A percentile compares a stretch with the other conserved stretches of the same genome.
phyloP scores from a whole-genome alignment of 1,140 invertebrate genomes.

The Cylas formicarius region DNA sequence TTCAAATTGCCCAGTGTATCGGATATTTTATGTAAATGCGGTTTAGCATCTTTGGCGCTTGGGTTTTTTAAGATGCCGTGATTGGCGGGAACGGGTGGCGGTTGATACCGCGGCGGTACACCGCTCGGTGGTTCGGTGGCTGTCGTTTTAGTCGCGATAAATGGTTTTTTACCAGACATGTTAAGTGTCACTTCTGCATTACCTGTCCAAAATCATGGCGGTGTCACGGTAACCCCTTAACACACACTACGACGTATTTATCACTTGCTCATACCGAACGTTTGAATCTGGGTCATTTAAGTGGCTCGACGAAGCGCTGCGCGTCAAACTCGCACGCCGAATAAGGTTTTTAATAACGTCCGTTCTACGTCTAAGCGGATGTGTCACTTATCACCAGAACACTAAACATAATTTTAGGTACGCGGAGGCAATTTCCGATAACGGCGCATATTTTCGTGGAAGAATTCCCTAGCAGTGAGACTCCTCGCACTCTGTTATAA shows the following conservation, averaged over 20 bases:
- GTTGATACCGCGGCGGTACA: constrained; percentile 58
- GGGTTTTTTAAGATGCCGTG: constrained; percentile 50
- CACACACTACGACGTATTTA: constrained; percentile 16
- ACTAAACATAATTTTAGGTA: not conserved
- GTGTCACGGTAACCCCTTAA: constrained; percentile 23
- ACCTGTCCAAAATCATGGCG: constrained; percentile 13
- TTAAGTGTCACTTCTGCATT: constrained; percentile 23
- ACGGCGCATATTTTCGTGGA: not conserved
- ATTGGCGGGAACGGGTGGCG: constrained; percentile 50
- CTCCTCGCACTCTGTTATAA: not conserved
- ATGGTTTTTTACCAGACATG: constrained; percentile 41
- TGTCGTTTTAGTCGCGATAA: constrained; percentile 32
- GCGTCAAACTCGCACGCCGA: constrained; percentile 18
- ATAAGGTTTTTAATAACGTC: constrained; percentile 1
- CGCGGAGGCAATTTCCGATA: not conserved
- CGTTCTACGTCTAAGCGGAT: not conserved
- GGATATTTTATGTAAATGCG: constrained; percentile 12
- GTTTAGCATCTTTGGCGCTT: constrained; percentile 26
- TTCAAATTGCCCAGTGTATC: constrained; percentile 12
- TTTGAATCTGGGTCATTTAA: constrained; percentile 32
- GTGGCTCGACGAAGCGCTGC: constrained; percentile 22
- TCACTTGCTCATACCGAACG: constrained; percentile 25
- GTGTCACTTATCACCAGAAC: not conserved
- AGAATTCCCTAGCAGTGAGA: not conserved
- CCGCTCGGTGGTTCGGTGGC: constrained; percentile 15